These are phyloP conservation scores for Phorcus lineatus DNA, from an alignment of 2,888 invertebrate genomes.

Conservation along the genomic window DNA sequence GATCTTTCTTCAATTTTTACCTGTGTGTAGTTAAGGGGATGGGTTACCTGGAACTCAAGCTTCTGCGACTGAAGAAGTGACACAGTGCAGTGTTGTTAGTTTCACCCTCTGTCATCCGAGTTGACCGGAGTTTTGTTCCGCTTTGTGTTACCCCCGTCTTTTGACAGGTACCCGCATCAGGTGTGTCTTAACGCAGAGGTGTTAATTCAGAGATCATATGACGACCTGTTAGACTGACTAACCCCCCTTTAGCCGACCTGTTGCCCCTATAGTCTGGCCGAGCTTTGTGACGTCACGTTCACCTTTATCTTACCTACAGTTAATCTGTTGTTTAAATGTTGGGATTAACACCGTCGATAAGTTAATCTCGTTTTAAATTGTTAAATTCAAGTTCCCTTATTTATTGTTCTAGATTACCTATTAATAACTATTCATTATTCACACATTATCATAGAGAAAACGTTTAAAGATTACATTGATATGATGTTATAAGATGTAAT, in stretches of 20 bases:
- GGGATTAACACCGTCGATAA: background rate
- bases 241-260: background rate
- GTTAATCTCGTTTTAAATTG: background rate
- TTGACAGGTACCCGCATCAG: background rate
- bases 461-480: no score
- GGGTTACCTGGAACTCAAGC: background rate
- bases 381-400: background rate
- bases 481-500: no score
- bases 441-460: no score
- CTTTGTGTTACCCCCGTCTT: no score
- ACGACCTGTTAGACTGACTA: background rate
- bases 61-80: background rate
- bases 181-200: background rate
- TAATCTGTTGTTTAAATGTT: background rate
- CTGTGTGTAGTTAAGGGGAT: background rate
- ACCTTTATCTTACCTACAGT: background rate
- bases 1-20: background rate
- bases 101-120: no score
- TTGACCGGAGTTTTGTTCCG: no score
- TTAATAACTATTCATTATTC: no score
- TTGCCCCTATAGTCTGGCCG: background rate
- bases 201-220: background rate
- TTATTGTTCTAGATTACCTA: background rate
- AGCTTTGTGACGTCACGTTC: background rate
- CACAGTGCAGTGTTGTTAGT: no score